Conservation (phyloP, 2,797 vertebrate species). For the Spatula versicolor region DNA sequence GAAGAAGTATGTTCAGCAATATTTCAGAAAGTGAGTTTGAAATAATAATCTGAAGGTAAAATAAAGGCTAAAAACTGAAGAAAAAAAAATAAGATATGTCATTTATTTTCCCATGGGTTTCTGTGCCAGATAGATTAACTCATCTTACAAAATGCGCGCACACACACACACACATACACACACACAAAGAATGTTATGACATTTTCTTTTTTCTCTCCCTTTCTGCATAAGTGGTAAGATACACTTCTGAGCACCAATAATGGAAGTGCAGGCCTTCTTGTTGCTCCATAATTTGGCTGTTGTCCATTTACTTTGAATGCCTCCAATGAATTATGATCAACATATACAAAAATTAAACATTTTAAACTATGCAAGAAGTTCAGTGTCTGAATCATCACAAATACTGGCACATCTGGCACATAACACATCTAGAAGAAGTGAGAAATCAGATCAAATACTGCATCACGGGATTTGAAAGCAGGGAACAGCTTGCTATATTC, state of each 20-base stretch:
- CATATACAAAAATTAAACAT: neutral
- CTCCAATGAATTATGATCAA: neutral
- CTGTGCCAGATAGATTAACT: neutral
- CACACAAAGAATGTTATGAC: neutral
- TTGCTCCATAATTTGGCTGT: neutral
- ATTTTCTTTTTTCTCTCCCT: neutral
- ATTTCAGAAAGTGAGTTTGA: neutral
- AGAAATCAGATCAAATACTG: neutral
- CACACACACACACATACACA: neutral
- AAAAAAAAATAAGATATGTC: neutral
- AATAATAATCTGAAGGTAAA: neutral
- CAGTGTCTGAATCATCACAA: neutral
- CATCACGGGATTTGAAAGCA: neutral
- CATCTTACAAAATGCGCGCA: neutral
- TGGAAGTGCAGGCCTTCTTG: neutral
- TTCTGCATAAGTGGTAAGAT: neutral
- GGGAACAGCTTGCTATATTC: neutral
- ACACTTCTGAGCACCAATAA: neutral
- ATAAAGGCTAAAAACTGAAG: neutral
- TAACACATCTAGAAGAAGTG: neutral
- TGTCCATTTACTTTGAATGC: neutral
- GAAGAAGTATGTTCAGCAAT: neutral
- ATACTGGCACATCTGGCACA: neutral
- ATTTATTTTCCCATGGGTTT: neutral
- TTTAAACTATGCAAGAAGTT: neutral